Conservation (phyloP, 1,140 invertebrate genomes). For the Philotrypesis tridentata region DNA sequence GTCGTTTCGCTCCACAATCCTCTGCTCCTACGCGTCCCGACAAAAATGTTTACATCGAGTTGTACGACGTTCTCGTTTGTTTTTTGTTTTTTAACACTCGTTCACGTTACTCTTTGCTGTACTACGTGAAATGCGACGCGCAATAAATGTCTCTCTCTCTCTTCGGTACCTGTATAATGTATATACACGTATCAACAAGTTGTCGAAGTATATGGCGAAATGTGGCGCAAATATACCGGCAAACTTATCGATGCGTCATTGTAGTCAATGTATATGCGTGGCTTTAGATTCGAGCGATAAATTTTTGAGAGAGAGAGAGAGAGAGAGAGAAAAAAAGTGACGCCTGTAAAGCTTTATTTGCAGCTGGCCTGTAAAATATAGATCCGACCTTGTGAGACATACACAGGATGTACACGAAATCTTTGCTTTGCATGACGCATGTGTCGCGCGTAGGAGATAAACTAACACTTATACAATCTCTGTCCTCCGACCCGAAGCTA, state of each 20-base stretch:
- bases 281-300: background rate
- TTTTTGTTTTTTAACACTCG: conserved; percentile 1
- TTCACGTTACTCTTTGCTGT: too few relatives aligned
- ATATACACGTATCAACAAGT: too few relatives aligned
- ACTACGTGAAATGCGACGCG: too few relatives aligned
- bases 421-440: conserved; percentile 45
- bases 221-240: background rate
- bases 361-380: background rate
- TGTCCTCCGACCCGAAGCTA: background rate
- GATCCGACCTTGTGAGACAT: background rate
- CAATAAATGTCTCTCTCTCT: too few relatives aligned
- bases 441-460: conserved; percentile 17
- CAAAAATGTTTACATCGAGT: too few relatives aligned
- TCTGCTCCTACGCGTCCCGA: too few relatives aligned
- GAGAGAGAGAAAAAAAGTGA: background rate
- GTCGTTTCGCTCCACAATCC: too few relatives aligned
- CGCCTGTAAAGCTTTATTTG: background rate
- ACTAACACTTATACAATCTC: conserved; percentile 16
- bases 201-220: background rate
- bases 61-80: too few relatives aligned
- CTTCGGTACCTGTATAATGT: too few relatives aligned
- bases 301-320: too few relatives aligned
- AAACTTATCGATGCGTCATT: background rate
- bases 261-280: background rate
- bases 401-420: background rate